Evolutionary conservation across 2,113 vertebrate genomes (phyloP).

Genomic region (Psittacula cyanocephala): DNA sequence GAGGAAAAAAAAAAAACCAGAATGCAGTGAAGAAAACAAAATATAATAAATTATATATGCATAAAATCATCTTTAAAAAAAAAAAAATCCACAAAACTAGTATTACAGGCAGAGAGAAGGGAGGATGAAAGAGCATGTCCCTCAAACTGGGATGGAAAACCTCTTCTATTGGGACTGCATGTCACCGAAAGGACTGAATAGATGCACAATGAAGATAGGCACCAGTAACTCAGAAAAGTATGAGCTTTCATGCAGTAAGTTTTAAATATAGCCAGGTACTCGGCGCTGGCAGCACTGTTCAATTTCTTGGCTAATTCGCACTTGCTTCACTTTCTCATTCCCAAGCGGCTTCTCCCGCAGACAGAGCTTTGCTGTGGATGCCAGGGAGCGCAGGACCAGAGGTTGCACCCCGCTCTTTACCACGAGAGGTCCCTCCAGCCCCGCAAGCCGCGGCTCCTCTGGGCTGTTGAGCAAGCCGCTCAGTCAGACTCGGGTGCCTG

Average conservation of each 20-base stretch:
- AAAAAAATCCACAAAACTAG: neutral
- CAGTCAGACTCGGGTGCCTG: rapidly evolving
- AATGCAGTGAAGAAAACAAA: neutral
- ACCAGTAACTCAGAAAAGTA: neutral
- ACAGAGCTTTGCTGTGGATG: neutral
- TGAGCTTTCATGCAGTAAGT: neutral
- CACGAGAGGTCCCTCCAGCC: slow-evolving; percentile 48
- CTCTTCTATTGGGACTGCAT: neutral
- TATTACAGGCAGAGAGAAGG: neutral
- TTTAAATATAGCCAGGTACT: neutral
- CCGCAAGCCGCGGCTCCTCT: neutral
- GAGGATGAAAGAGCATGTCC: neutral
- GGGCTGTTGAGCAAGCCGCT: rapidly evolving
- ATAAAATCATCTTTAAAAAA: neutral
- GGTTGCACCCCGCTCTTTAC: neutral
- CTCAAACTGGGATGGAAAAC: neutral
- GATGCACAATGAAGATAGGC: neutral
- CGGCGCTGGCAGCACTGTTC: neutral
- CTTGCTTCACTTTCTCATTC: rapidly evolving
- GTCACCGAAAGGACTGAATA: neutral
- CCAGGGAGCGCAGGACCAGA: no score
- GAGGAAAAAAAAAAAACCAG: neutral
- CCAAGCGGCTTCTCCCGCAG: rapidly evolving
- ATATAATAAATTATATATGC: neutral
- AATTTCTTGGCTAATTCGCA: neutral